A percentile compares a stretch with the other conserved stretches of the same genome.
phyloP scores from a whole-genome alignment of 2,888 invertebrate genomes.

The Chymomyza fuscimana region DNA sequence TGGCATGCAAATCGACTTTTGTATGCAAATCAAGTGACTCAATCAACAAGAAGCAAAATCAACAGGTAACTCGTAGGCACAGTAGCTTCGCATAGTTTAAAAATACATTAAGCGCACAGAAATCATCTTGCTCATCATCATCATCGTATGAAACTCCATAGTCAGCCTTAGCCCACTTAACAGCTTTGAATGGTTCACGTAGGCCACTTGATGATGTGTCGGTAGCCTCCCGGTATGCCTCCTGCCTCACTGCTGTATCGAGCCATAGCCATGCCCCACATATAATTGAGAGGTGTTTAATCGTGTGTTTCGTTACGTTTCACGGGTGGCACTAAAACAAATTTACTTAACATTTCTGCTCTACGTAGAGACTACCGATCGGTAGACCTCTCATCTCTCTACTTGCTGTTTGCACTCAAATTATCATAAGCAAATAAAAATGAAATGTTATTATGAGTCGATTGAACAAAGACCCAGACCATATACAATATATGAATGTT shows the following conservation, averaged over 20 bases:
- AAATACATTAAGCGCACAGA: neutral
- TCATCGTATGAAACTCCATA: neutral
- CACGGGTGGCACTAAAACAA: slow-evolving; percentile 58
- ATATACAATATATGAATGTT: slow-evolving; percentile 38
- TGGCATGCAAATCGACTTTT: slow-evolving; percentile 73
- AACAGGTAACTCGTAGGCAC: slow-evolving; percentile 1
- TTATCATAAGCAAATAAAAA: slow-evolving; percentile 77
- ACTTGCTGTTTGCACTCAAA: slow-evolving; percentile 72
- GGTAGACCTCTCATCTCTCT: slow-evolving; percentile 11
- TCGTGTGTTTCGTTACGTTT: slow-evolving; percentile 75
- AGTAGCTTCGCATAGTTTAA: slow-evolving; percentile 3
- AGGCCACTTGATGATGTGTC: slow-evolving; percentile 19
- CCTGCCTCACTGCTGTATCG: neutral
- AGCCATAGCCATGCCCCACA: slow-evolving; percentile 28
- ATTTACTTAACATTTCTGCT: slow-evolving; percentile 40
- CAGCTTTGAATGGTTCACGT: slow-evolving; percentile 53
- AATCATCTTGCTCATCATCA: neutral
- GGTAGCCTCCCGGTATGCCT: neutral
- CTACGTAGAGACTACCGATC: neutral
- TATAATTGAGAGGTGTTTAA: slow-evolving; percentile 80
- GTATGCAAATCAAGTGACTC: slow-evolving; percentile 75
- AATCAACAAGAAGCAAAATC: slow-evolving; percentile 49
- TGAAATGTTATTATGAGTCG: slow-evolving; percentile 22
- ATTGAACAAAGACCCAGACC: slow-evolving; percentile 21
- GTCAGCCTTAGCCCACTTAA: slow-evolving; percentile 56